Conservation (phyloP, 2,888 invertebrate species). For the Seira musarum region DNA sequence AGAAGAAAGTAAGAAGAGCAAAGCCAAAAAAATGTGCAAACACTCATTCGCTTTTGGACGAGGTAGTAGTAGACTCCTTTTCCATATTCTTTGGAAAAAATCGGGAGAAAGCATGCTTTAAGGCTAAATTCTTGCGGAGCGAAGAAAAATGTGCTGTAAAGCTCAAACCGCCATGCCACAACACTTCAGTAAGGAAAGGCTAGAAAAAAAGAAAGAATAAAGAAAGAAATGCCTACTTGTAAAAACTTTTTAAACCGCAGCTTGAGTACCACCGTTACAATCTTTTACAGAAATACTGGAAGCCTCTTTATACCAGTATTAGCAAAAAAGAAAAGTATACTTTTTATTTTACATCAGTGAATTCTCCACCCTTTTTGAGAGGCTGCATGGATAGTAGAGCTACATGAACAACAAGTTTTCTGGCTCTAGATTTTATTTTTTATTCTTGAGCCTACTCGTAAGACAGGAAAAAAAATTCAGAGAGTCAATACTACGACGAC, state of each 20-base stretch:
- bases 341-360: conserved; percentile 11
- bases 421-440: conserved; percentile 14
- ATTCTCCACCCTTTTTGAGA: conserved; percentile 14
- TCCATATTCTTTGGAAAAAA: not conserved
- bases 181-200: conserved; percentile 29
- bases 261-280: conserved; percentile 32
- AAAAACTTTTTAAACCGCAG: conserved; percentile 41
- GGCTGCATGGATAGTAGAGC: not conserved
- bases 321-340: not conserved
- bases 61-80: conserved; percentile 21
- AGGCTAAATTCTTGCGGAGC: conserved; percentile 26
- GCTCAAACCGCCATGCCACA: conserved; percentile 9
- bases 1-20: conserved; percentile 38
- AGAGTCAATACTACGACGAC: not conserved
- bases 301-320: not conserved
- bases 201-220: not conserved
- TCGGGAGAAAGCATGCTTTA: conserved; percentile 47
- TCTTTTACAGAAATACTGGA: conserved; percentile 18
- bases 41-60: conserved; percentile 21
- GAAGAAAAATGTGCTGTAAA: conserved; percentile 10
- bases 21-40: conserved; percentile 40
- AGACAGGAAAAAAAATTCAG: not conserved
- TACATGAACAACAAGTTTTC: conserved; percentile 11
- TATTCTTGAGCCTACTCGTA: not conserved
- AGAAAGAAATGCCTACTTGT: conserved; percentile 32